Percentiles rank a stretch among this genome's conserved stretches.
phyloP scores from a whole-genome alignment of 2,797 vertebrate species.

The Lagodon rhomboides region DNA sequence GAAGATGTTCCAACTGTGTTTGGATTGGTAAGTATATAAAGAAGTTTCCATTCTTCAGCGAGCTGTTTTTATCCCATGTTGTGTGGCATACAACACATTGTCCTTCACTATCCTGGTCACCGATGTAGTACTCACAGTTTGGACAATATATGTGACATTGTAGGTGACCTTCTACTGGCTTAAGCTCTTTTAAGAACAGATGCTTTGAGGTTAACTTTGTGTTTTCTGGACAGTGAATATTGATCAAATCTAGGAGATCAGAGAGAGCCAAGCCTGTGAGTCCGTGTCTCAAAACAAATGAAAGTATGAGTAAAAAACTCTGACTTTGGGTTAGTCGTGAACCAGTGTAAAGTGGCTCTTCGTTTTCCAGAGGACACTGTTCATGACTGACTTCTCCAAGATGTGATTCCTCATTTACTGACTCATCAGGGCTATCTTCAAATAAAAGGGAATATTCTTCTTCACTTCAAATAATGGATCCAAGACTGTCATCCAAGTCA shows the following conservation, averaged over 20 bases:
- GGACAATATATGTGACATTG: constrained; percentile 19
- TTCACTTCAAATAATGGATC: too few relatives aligned
- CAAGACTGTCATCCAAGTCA: too few relatives aligned
- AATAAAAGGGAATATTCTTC: too few relatives aligned
- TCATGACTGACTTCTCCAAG: background rate
- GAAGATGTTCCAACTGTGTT: constrained; percentile 22
- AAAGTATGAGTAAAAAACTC: constrained; percentile 30
- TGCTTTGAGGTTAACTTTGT: constrained; percentile 9
- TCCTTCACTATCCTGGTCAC: constrained; percentile 2
- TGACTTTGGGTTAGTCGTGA: constrained; percentile 14
- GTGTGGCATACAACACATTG: constrained; percentile 13
- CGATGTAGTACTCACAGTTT: constrained; percentile 18
- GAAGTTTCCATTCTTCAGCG: constrained; percentile 25
- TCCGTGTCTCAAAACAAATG: constrained; percentile 23
- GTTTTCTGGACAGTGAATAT: constrained; percentile 35
- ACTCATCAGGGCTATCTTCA: background rate
- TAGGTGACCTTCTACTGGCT: constrained; percentile 16
- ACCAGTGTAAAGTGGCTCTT: constrained; percentile 20
- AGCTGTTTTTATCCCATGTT: constrained; percentile 15
- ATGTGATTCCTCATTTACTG: constrained; percentile 8
- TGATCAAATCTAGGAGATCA: constrained; percentile 26
- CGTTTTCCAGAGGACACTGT: background rate
- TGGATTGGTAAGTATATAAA: constrained; percentile 23
- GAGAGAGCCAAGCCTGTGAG: constrained; percentile 11
- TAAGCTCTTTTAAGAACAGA: constrained; percentile 23